phyloP scores from a whole-genome alignment of 92 coral and sea anemone species.

The Scolanthus callimorphus region DNA sequence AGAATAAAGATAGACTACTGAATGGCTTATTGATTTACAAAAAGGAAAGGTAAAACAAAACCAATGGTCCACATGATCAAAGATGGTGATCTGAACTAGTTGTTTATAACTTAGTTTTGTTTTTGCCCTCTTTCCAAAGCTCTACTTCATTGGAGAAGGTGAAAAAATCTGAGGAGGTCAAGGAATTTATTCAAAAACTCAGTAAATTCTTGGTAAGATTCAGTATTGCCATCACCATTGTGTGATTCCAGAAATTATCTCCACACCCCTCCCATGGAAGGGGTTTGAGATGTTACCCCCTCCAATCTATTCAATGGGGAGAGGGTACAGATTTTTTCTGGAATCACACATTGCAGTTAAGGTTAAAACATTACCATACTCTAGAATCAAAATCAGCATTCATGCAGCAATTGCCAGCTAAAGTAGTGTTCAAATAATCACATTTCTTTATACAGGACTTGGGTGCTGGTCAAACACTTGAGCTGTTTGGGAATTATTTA shows the following conservation, averaged over 20 bases:
- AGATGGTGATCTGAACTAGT: neutral
- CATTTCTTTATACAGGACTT: slow-evolving; percentile 61
- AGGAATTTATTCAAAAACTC: slow-evolving; percentile 70
- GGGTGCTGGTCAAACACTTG: slow-evolving; percentile 86
- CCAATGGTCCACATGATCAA: neutral
- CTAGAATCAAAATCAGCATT: too few relatives aligned
- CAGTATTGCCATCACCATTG: too few relatives aligned
- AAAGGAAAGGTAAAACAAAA: slow-evolving; percentile 55
- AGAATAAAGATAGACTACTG: slow-evolving; percentile 50
- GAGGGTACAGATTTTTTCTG: too few relatives aligned
- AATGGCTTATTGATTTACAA: slow-evolving; percentile 47
- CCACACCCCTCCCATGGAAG: too few relatives aligned
- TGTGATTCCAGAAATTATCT: too few relatives aligned
- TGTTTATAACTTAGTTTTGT: too few relatives aligned
- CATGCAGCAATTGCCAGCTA: too few relatives aligned
- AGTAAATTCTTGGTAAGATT: slow-evolving; percentile 87
- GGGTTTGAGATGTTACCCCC: too few relatives aligned
- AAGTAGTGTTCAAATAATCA: too few relatives aligned
- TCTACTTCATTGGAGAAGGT: slow-evolving; percentile 49
- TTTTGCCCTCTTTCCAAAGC: slow-evolving; percentile 50
- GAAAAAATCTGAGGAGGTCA: slow-evolving; percentile 51
- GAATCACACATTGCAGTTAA: too few relatives aligned
- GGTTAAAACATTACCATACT: too few relatives aligned
- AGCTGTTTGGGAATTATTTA: slow-evolving; percentile 73
- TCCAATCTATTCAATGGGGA: too few relatives aligned